Conservation (phyloP, 2,113 vertebrate species). For the Elephantulus edwardii region DNA sequence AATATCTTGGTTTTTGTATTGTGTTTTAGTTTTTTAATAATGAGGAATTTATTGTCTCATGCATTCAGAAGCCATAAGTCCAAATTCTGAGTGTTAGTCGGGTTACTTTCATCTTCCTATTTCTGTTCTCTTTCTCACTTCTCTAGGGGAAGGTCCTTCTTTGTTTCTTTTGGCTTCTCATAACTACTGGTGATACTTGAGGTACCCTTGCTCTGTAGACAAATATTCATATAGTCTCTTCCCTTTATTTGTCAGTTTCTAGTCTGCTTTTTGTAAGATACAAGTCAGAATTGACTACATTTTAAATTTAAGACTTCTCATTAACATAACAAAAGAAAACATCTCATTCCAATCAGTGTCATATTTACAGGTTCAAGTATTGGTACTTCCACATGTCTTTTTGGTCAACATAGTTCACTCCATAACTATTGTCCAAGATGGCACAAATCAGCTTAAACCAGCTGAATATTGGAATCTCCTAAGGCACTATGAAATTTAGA, state of each 20-base stretch:
- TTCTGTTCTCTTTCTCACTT: no score
- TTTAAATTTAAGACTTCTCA: background rate
- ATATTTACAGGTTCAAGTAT: background rate
- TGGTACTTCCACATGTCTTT: background rate
- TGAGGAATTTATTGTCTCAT: background rate
- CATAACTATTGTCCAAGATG: background rate
- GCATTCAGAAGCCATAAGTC: background rate
- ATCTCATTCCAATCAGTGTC: background rate
- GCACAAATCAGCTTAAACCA: background rate
- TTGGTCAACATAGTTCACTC: background rate
- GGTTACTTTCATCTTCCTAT: no score
- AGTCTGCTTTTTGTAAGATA: background rate
- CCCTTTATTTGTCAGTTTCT: background rate
- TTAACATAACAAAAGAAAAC: background rate
- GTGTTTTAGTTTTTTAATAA: background rate
- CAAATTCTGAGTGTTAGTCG: background rate
- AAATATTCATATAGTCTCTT: background rate
- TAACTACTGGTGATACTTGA: background rate
- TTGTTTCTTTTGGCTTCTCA: background rate
- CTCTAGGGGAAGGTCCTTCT: background rate
- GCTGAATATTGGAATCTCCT: background rate
- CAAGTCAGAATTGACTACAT: background rate
- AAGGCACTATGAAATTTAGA: background rate
- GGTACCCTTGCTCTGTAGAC: background rate
- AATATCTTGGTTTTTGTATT: background rate